Base-by-base conservation (phyloP, 2,113 vertebrate species). In the Megaceryle torquata region DNA sequence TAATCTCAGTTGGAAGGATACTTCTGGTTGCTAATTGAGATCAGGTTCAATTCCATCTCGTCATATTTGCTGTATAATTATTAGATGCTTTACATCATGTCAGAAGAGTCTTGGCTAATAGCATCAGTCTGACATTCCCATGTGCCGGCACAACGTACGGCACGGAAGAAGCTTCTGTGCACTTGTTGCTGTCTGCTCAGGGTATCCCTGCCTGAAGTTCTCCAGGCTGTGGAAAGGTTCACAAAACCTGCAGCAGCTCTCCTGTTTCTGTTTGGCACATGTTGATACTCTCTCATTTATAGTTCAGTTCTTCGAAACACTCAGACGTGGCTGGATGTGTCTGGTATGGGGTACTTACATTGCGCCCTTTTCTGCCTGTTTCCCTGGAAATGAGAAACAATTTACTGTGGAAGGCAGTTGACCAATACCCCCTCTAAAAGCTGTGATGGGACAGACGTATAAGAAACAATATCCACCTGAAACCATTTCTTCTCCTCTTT, bases 21-120 rank as follows among this genome's bases (percentile, higher is more conserved):
- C 91, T 94, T 95, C 92, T 97, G 93, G 84, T 95, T 96, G 87
- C 97, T 96, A 97, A 97, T 96, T 96, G 94, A 96, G 94, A 95
- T 88, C 92, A 57, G 88, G 93, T 95, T 96, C 93, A 96, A 96
- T 96, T 94, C 76, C 61, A 78, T 91, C 95, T 95, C 44, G 0
- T 95, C 79, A 82, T 93, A 93, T 91, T 96, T 93, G 95, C 83
- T 92, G 89, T 92, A 91, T 91, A 96, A 96, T 95, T 93, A 84
- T 96, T 93, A 94, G 50, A 71, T 94, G 92, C 89, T 94, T 95
- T 95, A 91, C 95, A 95, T 96, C 95, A 94, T 90, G 94, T 94
- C 92, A 72, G 5, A 83, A 84, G 87, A 86, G 72, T 41, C 74
- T 69, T 85, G 70, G 74, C 85, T 91, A 71, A 86, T 50, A 89